Conservation (phyloP, 2,888 invertebrate genomes). For the Oxystoma pomonae region DNA sequence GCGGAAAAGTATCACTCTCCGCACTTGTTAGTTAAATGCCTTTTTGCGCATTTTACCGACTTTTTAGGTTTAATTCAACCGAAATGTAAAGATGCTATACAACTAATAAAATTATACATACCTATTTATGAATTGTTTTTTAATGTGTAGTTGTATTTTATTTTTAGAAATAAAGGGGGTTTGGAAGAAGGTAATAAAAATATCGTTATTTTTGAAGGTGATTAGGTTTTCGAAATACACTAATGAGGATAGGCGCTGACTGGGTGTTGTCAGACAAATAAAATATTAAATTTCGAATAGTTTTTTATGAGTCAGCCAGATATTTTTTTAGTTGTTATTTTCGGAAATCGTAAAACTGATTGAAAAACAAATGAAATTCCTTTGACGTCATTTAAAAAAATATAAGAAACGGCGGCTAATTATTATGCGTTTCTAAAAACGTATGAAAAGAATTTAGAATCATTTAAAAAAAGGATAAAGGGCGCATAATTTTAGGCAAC, state of each 20-base stretch:
- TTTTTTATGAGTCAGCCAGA: background rate
- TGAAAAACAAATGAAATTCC: background rate
- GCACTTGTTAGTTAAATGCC: too few species aligned
- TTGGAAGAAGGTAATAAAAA: background rate
- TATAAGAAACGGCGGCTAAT: background rate
- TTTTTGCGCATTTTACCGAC: too few species aligned
- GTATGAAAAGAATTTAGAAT: background rate
- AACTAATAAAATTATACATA: too few species aligned
- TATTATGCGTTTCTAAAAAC: background rate
- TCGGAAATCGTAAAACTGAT: conserved; percentile 1
- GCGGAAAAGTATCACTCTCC: too few species aligned
- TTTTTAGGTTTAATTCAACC: too few species aligned
- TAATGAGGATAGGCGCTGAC: background rate
- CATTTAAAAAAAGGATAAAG: background rate
- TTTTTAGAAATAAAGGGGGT: background rate
- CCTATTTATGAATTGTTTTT: background rate
- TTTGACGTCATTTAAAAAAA: background rate
- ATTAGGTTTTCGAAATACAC: background rate
- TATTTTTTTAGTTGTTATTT: conserved; percentile 1
- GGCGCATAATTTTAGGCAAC: conserved; percentile 1
- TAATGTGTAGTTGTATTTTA: background rate
- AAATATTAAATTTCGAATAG: background rate
- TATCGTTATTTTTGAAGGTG: background rate
- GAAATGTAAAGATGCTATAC: too few species aligned
- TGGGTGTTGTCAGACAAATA: background rate